These are phyloP conservation scores for Galaxea fascicularis DNA, from an alignment of 92 coral and sea anemone genomes.

Conservation along the genomic window DNA sequence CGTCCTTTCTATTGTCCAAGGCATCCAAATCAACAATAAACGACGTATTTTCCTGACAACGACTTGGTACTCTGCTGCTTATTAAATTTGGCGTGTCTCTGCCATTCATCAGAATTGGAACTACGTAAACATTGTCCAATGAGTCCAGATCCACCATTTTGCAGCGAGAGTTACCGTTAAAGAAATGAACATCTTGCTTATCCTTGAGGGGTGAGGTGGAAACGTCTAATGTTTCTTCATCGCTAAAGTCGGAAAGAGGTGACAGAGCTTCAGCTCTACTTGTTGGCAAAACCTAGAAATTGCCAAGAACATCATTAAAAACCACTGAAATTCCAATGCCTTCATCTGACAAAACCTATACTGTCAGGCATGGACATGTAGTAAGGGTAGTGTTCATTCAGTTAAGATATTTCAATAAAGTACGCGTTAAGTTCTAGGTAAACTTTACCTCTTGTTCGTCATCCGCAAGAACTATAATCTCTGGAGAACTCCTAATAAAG, in stretches of 20 bases:
- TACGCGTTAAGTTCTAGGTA: no score
- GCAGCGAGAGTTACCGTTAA: conserved; percentile 41
- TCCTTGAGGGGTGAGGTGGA: conserved; percentile 11
- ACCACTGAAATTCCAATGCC: no score
- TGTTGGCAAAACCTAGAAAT: background rate
- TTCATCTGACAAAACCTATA: no score
- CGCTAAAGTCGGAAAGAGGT: background rate
- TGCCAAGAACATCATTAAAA: no score
- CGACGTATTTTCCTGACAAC: conserved; percentile 58
- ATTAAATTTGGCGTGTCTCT: conserved; percentile 31
- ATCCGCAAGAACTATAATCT: no score
- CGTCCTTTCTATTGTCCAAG: conserved; percentile 58
- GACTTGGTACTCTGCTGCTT: conserved; percentile 49
- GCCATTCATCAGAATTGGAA: conserved; percentile 58
- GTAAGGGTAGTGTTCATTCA: no score
- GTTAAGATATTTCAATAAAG: no score
- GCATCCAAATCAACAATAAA: conserved; percentile 58
- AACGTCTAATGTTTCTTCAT: conserved; percentile 20
- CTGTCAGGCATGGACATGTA: no score
- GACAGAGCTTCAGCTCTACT: background rate
- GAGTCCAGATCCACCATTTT: conserved; percentile 23
- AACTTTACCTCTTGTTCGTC: no score
- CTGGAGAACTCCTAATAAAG: no score
- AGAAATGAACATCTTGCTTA: background rate
- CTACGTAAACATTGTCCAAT: conserved; percentile 45